Conservation (phyloP, 2,888 invertebrate species). For the Pyrochroa serraticornis region DNA sequence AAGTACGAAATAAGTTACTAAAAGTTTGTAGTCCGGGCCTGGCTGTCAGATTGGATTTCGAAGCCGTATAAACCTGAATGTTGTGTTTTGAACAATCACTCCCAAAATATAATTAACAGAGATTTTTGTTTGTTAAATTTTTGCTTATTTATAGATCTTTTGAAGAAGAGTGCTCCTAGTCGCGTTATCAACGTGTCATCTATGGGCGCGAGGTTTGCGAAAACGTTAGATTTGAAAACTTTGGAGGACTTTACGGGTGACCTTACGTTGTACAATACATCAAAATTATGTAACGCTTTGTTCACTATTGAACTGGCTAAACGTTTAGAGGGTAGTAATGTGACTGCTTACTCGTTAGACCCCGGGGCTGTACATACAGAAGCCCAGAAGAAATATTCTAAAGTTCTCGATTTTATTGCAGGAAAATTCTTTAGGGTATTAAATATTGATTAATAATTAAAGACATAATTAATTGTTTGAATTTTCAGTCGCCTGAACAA, state of each 20-base stretch:
- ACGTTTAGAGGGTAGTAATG: constrained; percentile 28
- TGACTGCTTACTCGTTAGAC: constrained; percentile 31
- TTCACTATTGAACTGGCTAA: constrained; percentile 33
- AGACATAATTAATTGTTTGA: neutral
- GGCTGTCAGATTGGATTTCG: too few relatives aligned
- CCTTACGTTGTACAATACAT: constrained; percentile 17
- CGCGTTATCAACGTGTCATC: constrained; percentile 31
- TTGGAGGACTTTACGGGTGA: constrained; percentile 13
- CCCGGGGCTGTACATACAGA: constrained; percentile 29
- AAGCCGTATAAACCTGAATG: too few relatives aligned
- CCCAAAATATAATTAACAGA: too few relatives aligned
- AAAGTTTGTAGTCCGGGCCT: too few relatives aligned
- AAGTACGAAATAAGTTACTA: too few relatives aligned
- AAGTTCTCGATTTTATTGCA: neutral
- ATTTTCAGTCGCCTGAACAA: neutral
- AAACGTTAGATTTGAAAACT: constrained; percentile 17
- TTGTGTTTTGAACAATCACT: too few relatives aligned
- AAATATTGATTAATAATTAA: neutral
- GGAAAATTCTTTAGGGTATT: constrained; percentile 1
- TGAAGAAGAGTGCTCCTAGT: constrained; percentile 43
- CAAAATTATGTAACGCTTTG: constrained; percentile 34
- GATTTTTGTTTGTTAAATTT: too few relatives aligned
- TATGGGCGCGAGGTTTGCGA: constrained; percentile 3
- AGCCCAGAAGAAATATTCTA: neutral
- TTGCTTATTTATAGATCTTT: constrained; percentile 56